Conservation (phyloP, 2,888 invertebrate species). For the Ceraclea dissimilis region DNA sequence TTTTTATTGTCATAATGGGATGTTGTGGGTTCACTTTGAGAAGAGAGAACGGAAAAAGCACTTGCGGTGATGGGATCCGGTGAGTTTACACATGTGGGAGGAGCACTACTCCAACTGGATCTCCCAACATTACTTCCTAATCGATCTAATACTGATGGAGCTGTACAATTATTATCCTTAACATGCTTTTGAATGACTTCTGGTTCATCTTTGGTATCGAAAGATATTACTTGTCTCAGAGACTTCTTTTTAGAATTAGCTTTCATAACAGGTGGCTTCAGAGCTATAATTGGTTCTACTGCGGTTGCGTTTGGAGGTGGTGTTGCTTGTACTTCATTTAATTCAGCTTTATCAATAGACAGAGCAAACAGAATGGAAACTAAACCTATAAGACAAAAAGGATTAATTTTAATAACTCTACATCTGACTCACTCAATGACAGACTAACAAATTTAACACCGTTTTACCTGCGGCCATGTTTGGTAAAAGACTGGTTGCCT, state of each 20-base stretch:
- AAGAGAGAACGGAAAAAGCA: constrained; percentile 32
- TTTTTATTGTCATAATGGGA: constrained; percentile 38
- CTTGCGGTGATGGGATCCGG: constrained; percentile 40
- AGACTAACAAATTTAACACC: no score
- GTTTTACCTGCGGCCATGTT: constrained; percentile 74
- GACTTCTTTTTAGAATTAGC: constrained; percentile 40
- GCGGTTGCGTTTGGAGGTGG: constrained; percentile 39
- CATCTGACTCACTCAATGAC: no score
- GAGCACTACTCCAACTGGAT: constrained; percentile 48
- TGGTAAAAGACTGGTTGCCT: constrained; percentile 70
- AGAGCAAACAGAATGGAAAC: constrained; percentile 88
- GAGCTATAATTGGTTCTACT: constrained; percentile 64
- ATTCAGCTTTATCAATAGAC: constrained; percentile 78
- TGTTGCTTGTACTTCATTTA: constrained; percentile 54
- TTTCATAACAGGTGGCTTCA: constrained; percentile 53
- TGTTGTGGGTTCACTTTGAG: constrained; percentile 42
- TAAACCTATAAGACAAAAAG: constrained; percentile 50
- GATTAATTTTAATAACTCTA: not conserved
- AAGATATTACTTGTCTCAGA: constrained; percentile 45
- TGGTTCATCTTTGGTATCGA: constrained; percentile 32
- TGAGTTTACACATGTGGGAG: constrained; percentile 55
- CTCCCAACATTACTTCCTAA: constrained; percentile 26
- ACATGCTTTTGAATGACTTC: constrained; percentile 10
- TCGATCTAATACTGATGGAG: not conserved
- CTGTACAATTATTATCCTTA: not conserved